Evolutionary conservation across 2,113 vertebrate species (phyloP), one percentile per base, ranked within the genome.

Genomic region (Riparia riparia): DNA sequence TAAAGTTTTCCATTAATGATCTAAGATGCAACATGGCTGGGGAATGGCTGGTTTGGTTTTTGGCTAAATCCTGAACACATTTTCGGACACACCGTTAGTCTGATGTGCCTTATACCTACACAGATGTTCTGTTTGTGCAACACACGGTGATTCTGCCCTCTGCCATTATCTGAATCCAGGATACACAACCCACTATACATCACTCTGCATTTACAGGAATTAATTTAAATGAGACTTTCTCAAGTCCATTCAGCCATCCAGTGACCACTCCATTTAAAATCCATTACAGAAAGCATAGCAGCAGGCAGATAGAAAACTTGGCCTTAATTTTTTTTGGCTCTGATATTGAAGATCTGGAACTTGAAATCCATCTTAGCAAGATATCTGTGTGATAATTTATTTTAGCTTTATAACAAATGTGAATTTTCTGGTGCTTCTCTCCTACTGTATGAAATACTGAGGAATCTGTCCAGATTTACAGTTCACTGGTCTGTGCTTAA

Each of bases 101-200:
- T 64, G 14, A 17, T 56, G 3, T 31, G 22, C n/a, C 26, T 69
- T 47, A 7, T 13, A n/a, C 41, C 9, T 14, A 64, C 8, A 39
- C 3, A 71, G 28, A 63, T 32, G 16, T 41, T 44, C n/a, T n/a
- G 13, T 50, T n/a, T 51, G 42, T 61, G n/a, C 20, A 17, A 17
- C 4, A 9, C 16, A n/a, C 0, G 0, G 47, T 22, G 32, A 41
- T 39, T 77, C 26, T 66, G 16, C 6, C 4, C 21, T 53, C 12
- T 28, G 16, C 21, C 16, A 47, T 42, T 42, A n/a, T 53, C 11
- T 9, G 31, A 89, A 78, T 8, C 2, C 24, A 53, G 34, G 68
- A 49, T n/a, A 9, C 5, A 12, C 26, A 71, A 32, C 14, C 39
- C 14, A 17, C 31, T 32, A 24, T 66, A 74, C 6, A 28, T 28